Evolutionary conservation across 2,888 invertebrate genomes (phyloP), one percentile per base, ranked within the genome.

Genomic region (Apotomis betuletana): DNA sequence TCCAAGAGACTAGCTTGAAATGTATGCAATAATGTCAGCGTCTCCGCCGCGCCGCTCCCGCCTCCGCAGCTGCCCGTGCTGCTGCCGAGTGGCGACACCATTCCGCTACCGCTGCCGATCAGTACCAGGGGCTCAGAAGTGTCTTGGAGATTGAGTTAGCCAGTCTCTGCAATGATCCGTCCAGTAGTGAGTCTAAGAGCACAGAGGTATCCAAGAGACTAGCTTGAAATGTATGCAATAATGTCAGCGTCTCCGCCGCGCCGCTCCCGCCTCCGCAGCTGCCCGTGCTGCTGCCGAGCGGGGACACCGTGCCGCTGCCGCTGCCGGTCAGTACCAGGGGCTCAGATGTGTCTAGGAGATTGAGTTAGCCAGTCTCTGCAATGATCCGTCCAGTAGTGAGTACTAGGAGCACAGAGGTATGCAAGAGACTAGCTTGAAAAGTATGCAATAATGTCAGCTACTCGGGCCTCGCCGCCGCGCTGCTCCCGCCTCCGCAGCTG

Each of bases 181-280:
- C 9, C 52, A 4, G 10, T 52, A n/a, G 12, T 27, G 27, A 27
- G 27, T 27, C 27, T 27, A 41, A 4, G 41, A 41, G 41, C 41
- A 41, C 41, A 41, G 1, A 41, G 41, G 41, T 41, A 41, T 27
- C 2, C 8, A 27, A 27, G 27, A 27, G 27, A 2, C 75, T 98
- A 97, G 73, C 92, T 99, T 46, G 94, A 99, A 46, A 96, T 97
- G 89, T 99, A 99, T 27, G 98, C 99, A 8, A 98, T 98, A 97
- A 96, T 98, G n/a, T 81, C 55, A 4, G 12, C 58, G 75, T 2
- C 27, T 27, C 75, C 54, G 79, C 78, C 46, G 79, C 89, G 9
- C 84, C 88, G 38, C 85, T 90, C 77, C 92, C 74, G 62, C 62
- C 64, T 5, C 64, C 64, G 74, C 85, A 75, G 82, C 96, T 95